Base-by-base conservation (phyloP, 2,888 invertebrate species). In the Amaurobius ferox region DNA sequence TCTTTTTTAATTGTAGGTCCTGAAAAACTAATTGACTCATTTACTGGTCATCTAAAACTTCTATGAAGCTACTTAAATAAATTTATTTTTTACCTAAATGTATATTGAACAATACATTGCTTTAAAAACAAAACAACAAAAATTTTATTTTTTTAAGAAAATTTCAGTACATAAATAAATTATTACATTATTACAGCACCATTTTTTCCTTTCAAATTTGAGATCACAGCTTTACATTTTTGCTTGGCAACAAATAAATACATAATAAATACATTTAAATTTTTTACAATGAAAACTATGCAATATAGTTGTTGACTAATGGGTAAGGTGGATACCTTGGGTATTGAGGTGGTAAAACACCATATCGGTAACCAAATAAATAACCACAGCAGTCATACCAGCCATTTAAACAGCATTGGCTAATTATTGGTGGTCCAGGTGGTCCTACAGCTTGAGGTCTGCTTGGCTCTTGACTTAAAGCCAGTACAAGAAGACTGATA, bases 21-120 rank as follows among this genome's bases (percentile, higher is more conserved):
- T 26, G 83, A 88, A 61, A 28, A 81, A 30, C 35, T 83, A 11
- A 80, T 89, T n/a, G 88, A 88, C 55, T 40, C 79, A 83, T 72
- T 88, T 16, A 89, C 89, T 23, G 89, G 89, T 11, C 87, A 88
- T 76, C 71, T 89, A n/a, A 88, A 80, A 79, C 88, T 89, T 23
- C 81, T 87, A 67, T 87, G 73, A 87, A 39, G 13, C 40, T 5
- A 2, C 16, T 44, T 35, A 78, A 61, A 39, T 44, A 28, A 72
- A 48, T 44, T 44, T 0, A 29, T 39, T 68, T n/a, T 26, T 13
- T 35, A 68, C 6, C 0, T 16, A 55, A 55, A 23, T 23, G 55
- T 23, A 19, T 23, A 23, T 35, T 44, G 23, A 55, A 55, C 1
- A 3, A 23, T 23, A 16, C 19, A 55, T 55, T 23, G 11, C 55